A percentile compares a stretch with the other conserved stretches of the same genome.
Conservation (phyloP, 2,888 invertebrate species). For the Callimorpha dominula region DNA sequence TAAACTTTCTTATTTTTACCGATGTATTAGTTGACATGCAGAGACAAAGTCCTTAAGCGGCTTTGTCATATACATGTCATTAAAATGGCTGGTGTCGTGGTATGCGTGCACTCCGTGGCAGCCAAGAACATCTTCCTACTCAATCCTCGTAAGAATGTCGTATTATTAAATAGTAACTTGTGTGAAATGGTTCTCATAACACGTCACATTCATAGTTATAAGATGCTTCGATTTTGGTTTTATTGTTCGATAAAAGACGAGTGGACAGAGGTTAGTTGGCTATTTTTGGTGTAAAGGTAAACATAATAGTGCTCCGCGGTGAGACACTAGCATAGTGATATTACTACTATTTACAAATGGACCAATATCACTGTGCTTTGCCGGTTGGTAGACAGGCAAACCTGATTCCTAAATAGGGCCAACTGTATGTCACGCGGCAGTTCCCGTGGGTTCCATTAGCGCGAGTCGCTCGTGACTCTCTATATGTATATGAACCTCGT, state of each 20-base stretch:
- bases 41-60: neutral
- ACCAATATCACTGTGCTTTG: neutral
- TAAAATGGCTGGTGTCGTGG: neutral
- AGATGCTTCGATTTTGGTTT: neutral
- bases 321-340: neutral
- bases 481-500: neutral
- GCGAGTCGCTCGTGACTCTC: constrained; percentile 6
- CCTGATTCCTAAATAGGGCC: neutral
- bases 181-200: neutral
- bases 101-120: neutral
- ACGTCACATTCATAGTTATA: neutral
- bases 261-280: neutral
- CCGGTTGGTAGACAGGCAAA: neutral
- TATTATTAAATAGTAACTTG: neutral
- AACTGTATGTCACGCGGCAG: constrained; percentile 16
- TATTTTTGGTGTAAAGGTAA: neutral
- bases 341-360: neutral
- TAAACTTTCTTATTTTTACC: neutral
- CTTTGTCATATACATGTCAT: neutral
- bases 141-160: neutral
- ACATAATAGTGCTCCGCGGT: neutral
- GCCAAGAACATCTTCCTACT: neutral
- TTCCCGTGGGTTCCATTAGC: constrained; percentile 31
- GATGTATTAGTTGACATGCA: neutral
- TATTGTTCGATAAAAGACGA: neutral